Evolutionary conservation across 2,797 vertebrate genomes (phyloP), one percentile per base, ranked within the genome.

Genomic region (Hybognathus amarus): DNA sequence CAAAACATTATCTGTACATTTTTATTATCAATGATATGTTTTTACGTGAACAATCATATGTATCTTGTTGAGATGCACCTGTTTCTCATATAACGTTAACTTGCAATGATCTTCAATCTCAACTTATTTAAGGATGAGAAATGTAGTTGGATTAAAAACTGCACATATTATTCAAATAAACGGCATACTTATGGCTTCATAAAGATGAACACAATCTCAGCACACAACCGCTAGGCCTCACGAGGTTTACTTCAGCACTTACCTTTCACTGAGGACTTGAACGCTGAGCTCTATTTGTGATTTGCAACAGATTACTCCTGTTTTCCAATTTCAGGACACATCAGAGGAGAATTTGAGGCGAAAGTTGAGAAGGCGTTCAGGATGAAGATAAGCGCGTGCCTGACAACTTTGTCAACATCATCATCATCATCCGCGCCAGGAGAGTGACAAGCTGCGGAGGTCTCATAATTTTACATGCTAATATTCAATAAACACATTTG

Each of bases 261-360:
- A 88, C 87, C 87, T 88, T 85, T 38, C 13, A 17, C 30, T 47
- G 52, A 66, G 36, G 75, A 45, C 77, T 83, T 73, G 70, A 80
- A 59, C 7, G 42, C 13, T 30, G 79, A 6, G 40, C 63, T 75
- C 33, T 80, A 7, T 64, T 2, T 15, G 45, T 38, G 36, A 36
- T 77, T 38, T 42, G 17, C 64, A 47, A 42, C 27, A 20, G 40
- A 84, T 63, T 63, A 80, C 71, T 80, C 45, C 61, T 22, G 54
- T 63, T 61, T 80, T 24, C 79, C 71, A 63, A 0, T 59, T 30
- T 67, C 40, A 38, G 66, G 76, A 77, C 52, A 52, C 83, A 84
- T 84, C 76, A 6, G 42, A 70, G 33, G 17, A 71, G n/a, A 66
- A 27, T 33, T 20, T 61, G 17, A 82, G 83, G 67, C 36, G 76